Conservation (phyloP, 2,888 invertebrate genomes). For the Noctua pronuba region DNA sequence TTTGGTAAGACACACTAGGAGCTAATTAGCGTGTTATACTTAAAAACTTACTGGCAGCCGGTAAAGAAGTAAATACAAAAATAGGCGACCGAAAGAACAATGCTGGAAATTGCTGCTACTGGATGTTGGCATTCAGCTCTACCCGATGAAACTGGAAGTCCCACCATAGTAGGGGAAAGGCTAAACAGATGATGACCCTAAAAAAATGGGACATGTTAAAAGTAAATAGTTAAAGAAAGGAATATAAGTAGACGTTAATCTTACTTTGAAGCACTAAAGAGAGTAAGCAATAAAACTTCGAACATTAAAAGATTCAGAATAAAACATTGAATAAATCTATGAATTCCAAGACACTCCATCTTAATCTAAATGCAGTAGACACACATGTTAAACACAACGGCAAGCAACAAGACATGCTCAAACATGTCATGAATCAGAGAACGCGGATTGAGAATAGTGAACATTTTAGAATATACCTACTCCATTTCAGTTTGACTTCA, state of each 20-base stretch:
- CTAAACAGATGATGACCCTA: background rate
- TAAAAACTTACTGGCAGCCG: background rate
- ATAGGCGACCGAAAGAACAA: background rate
- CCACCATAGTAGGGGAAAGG: background rate
- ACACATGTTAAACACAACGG: constrained; percentile 17
- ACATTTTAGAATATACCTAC: constrained; percentile 33
- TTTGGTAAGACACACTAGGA: background rate
- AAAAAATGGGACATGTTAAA: background rate
- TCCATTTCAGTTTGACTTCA: constrained; percentile 56
- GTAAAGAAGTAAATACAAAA: background rate
- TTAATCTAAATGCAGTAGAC: background rate
- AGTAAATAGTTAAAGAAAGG: background rate
- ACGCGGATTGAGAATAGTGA: constrained; percentile 36
- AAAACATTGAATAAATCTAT: background rate
- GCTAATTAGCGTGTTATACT: background rate
- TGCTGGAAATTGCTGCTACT: background rate
- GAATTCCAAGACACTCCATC: background rate
- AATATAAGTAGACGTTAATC: background rate
- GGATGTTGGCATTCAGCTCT: background rate
- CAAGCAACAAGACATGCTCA: constrained; percentile 30
- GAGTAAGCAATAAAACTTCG: background rate
- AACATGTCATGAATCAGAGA: constrained; percentile 49
- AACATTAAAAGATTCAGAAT: background rate
- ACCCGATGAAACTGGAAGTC: background rate
- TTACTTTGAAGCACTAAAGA: background rate